Conservation (phyloP, 2,888 invertebrate genomes). For the Athrips mouffetella region DNA sequence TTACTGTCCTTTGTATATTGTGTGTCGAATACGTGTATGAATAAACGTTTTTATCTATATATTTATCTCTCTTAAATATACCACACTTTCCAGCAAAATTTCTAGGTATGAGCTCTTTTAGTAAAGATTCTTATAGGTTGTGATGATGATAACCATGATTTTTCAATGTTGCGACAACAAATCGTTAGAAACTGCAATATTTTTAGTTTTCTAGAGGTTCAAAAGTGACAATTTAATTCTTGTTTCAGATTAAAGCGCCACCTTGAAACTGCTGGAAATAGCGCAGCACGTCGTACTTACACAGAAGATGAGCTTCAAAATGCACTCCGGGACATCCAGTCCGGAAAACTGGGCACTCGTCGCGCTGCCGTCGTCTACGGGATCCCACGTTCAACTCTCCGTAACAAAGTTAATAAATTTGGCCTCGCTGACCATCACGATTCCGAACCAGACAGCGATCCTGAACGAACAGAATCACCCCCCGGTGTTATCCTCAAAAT, state of each 20-base stretch:
- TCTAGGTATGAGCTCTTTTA: too few species aligned
- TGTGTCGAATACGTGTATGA: too few species aligned
- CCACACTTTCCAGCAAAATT: too few species aligned
- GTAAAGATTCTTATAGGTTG: too few species aligned
- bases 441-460: constrained; percentile 72
- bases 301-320: constrained; percentile 97
- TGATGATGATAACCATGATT: too few species aligned
- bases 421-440: constrained; percentile 84
- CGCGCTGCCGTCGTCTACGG: constrained; percentile 97
- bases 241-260: constrained; percentile 69
- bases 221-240: constrained; percentile 22
- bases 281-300: constrained; percentile 87
- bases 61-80: too few species aligned
- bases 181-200: too few species aligned
- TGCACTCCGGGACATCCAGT: constrained; percentile 96
- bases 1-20: too few species aligned
- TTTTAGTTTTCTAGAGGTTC: too few species aligned
- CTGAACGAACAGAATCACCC: constrained; percentile 74
- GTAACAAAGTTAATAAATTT: constrained; percentile 94
- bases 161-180: too few species aligned
- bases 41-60: too few species aligned
- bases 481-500: constrained; percentile 91
- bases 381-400: constrained; percentile 96
- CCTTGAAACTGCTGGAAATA: constrained; percentile 59
- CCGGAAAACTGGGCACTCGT: constrained; percentile 93